A percentile compares a stretch with the other conserved stretches of the same genome.
Conservation (phyloP, 2,797 vertebrate species). For the Eremophila alpestris region DNA sequence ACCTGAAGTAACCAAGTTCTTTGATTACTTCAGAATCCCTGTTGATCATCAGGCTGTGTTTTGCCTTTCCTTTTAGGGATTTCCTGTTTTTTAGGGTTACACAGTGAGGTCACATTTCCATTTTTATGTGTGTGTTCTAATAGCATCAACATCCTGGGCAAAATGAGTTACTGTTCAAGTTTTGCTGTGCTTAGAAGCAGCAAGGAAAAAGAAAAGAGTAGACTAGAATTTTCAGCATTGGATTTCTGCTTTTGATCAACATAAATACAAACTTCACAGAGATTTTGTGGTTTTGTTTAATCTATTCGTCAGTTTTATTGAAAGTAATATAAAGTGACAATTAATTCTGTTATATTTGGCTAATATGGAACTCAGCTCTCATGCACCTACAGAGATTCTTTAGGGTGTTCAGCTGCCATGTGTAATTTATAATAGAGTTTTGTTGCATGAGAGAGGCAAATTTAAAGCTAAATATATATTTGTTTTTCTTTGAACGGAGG, state of each 20-base stretch:
- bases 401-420: not conserved
- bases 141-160: not conserved
- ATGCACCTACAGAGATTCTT: conserved; percentile 4
- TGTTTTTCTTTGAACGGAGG: not conserved
- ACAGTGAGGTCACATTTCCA: not conserved
- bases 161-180: not conserved
- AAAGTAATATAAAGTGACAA: conserved; percentile 32
- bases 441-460: not conserved
- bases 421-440: not conserved
- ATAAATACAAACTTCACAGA: not conserved
- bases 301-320: conserved; percentile 28
- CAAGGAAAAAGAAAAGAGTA: not conserved
- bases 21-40: not conserved
- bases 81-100: not conserved
- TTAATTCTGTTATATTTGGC: conserved; percentile 37
- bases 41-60: not conserved
- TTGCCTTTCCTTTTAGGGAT: not conserved
- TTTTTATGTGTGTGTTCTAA: not conserved
- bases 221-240: not conserved
- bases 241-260: not conserved
- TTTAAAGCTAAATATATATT: not conserved
- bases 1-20: not conserved
- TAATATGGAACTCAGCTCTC: conserved; percentile 11
- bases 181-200: not conserved
- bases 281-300: not conserved